Evolutionary conservation across 2,797 vertebrate species (phyloP).

Genomic region (Chelon auratus): DNA sequence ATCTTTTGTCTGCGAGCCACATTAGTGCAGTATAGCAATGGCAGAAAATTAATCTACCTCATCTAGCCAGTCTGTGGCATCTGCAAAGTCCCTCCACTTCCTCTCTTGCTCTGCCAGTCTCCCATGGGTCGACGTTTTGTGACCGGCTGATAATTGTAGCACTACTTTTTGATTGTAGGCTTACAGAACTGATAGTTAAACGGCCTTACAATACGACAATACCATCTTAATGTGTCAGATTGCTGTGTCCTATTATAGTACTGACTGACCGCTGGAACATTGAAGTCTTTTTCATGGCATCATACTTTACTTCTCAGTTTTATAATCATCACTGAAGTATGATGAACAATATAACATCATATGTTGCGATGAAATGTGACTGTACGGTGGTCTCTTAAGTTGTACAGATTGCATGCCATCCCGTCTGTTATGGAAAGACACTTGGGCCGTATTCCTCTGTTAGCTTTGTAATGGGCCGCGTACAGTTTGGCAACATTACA

Average conservation of each 20-base stretch:
- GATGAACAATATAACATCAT: constrained; percentile 6
- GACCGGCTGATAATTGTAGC: constrained; percentile 19
- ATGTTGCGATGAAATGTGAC: constrained; percentile 13
- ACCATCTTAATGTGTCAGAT: background rate
- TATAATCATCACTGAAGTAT: background rate
- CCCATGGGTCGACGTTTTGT: constrained; percentile 10
- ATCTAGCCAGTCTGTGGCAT: constrained; percentile 60
- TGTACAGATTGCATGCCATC: constrained; percentile 56
- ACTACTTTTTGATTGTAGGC: constrained; percentile 8
- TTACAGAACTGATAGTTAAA: constrained; percentile 24
- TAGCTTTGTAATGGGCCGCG: constrained; percentile 30
- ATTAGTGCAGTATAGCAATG: constrained; percentile 40
- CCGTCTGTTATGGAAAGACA: constrained; percentile 40
- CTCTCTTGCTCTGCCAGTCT: constrained; percentile 25
- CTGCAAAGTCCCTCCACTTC: constrained; percentile 36
- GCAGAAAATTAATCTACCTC: constrained; percentile 83
- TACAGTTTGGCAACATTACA: constrained; percentile 41
- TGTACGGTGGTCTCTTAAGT: constrained; percentile 20
- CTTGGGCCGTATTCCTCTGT: constrained; percentile 31
- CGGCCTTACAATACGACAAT: constrained; percentile 18
- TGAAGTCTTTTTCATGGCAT: background rate
- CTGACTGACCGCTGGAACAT: background rate
- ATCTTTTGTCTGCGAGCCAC: constrained; percentile 12
- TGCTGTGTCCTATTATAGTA: constrained; percentile 7
- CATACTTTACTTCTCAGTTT: constrained; percentile 15